These are phyloP conservation scores for Cantharis rufa DNA, from an alignment of 2,888 invertebrate species.

Conservation along the genomic window DNA sequence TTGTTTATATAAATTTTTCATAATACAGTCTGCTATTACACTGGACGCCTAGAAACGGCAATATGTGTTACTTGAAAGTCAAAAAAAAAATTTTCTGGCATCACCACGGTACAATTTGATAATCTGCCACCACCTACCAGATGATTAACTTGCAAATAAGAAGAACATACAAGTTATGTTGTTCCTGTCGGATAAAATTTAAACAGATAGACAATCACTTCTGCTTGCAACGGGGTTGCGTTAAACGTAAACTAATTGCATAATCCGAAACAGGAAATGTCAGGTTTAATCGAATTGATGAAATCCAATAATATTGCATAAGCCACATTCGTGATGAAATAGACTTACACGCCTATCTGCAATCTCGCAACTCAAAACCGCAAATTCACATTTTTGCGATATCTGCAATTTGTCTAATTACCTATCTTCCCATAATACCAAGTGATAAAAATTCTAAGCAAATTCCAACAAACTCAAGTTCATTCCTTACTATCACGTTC, in stretches of 20 bases:
- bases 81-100: too few relatives aligned
- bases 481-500: not conserved
- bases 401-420: not conserved
- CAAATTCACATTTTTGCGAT: not conserved
- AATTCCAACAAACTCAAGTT: not conserved
- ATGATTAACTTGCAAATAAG: too few relatives aligned
- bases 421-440: not conserved
- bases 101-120: too few relatives aligned
- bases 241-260: not conserved
- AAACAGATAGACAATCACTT: too few relatives aligned
- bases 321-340: not conserved
- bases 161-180: too few relatives aligned
- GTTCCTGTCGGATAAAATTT: too few relatives aligned
- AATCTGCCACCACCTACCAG: too few relatives aligned
- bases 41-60: too few relatives aligned
- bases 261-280: not conserved
- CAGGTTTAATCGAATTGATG: not conserved
- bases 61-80: too few relatives aligned
- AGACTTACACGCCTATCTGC: not conserved
- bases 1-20: too few relatives aligned
- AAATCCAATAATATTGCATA: not conserved
- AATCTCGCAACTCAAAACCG: not conserved
- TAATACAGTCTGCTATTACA: too few relatives aligned
- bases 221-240: not conserved
- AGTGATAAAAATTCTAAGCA: not conserved